Conservation (phyloP, 1,140 invertebrate genomes). For the roundworm (Caenorhabditis elegans) region DNA sequence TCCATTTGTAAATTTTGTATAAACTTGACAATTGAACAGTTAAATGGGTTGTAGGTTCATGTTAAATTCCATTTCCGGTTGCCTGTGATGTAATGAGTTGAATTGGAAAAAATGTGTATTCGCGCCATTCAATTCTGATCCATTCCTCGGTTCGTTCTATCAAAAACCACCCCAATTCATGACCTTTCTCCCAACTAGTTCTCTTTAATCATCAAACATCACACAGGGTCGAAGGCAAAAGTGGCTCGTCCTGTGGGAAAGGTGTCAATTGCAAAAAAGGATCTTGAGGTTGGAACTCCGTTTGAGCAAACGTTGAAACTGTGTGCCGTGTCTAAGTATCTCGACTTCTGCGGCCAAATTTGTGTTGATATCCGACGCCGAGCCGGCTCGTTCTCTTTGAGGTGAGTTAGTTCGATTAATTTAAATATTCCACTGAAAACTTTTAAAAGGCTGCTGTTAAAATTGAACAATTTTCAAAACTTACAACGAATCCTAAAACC, state of each 20-base stretch:
- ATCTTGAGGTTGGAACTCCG: not conserved
- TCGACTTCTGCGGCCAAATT: not conserved
- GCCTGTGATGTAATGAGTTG: not conserved
- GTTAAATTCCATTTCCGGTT: not conserved
- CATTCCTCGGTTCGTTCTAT: not conserved
- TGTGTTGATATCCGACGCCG: slow-evolving; percentile 1
- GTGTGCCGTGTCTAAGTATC: slow-evolving; percentile 9
- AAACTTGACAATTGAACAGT: too few species aligned
- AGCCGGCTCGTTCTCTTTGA: not conserved
- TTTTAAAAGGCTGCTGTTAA: too few species aligned
- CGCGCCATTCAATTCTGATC: slow-evolving; percentile 1
- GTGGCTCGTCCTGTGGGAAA: slow-evolving; percentile 29
- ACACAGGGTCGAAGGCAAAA: slow-evolving; percentile 13
- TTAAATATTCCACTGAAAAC: too few species aligned
- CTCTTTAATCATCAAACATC: not conserved
- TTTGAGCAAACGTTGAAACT: not conserved
- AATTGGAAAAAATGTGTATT: not conserved
- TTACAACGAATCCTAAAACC: too few species aligned
- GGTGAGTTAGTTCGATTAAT: not conserved
- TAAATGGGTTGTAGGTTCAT: not conserved
- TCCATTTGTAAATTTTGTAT: too few species aligned
- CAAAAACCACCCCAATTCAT: not conserved
- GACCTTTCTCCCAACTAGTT: not conserved
- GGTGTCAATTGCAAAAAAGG: slow-evolving; percentile 19
- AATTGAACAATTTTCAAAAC: too few species aligned